Evolutionary conservation across 2,888 invertebrate genomes (phyloP), one percentile per base, ranked within the genome.

Genomic region (Tolmerus cingulatus): DNA sequence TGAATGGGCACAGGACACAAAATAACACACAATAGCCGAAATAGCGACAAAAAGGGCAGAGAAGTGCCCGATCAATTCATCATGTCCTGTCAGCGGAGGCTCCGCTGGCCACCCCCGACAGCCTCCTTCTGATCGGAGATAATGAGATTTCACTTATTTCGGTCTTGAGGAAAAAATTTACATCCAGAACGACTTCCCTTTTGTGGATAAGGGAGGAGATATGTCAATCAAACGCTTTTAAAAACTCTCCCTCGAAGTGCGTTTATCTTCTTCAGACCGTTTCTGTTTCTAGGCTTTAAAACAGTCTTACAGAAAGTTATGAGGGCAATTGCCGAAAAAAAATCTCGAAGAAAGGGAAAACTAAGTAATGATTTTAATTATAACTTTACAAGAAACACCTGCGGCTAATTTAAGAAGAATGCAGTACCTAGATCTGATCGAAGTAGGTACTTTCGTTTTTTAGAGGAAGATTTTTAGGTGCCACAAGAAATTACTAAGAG

Each of bases 31-130:
- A 40, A 40, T 40, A 40, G 40, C 40, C 40, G 40, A 46, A 46
- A 27, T 27, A 79, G 40, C 27, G 77, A 66, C 46, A 55, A 77
- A 55, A 86, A n/a, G 74, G 40, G 51, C 34, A 79, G 1, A 37
- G 66, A 55, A 30, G 40, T 85, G 19, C 43, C 43, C 86, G 43
- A 86, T 23, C 87, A 88, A 88, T 88, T 88, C 79, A 87, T 88
- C 88, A 88, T 88, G 74, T 51, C 78, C 84, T 84, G 87, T 85
- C 87, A 87, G 55, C 84, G 79, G 16, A 40, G 86, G 37, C 43
- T 46, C 51, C 34, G 74, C 19, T 19, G 2, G 74, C 23, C 79
- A 82, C 57, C n/a, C 40, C 55, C 27, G n/a, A 43, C 76, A 34
- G 37, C 30, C 77, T 86, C 34, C 46, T 16, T 30, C 76, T 23